Base-by-base conservation (phyloP, 2,797 vertebrate genomes). In the Sebastes jordani region DNA sequence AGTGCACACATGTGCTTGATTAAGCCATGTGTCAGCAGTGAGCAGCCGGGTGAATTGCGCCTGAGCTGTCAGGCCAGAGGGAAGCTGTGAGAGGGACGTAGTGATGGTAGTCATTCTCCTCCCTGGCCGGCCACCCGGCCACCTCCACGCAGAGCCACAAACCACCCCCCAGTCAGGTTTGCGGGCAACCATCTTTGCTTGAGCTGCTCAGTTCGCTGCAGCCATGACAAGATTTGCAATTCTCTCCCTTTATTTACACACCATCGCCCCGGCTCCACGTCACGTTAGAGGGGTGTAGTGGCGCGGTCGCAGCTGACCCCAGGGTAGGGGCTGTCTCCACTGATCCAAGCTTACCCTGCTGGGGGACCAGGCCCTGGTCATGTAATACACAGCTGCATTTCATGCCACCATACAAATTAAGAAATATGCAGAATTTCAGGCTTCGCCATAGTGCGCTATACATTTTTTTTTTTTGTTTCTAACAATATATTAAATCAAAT, bases 171-270 rank as follows among this genome's bases (percentile, higher is more conserved):
- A 96, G 97, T 90, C 82, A 96, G 95, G 97, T 97, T 97, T 96
- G 95, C 88, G 93, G 96, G 96, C 96, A 95, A 96, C 96, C 96
- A 95, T 97, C 96, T 97, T 96, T 97, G 96, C 97, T 97, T 95
- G 95, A 98, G 95, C 96, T 96, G 96, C 85, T 96, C 95, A 67
- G 56, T 69, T 87, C 58, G 60, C 93, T 74, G 92, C 87, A 91
- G 95, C 96, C 95, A 96, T 92, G 96, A 96, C 96, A 91, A 95
- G 96, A 97, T 96, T 96, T 94, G 94, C 97, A 96, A 97, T 97
- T 96, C 95, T 90, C 95, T 95, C 91, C 92, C 95, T 96, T 98
- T 97, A 95, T 97, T 99, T 97, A 97, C 97, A 97, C 97, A 83
- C 97, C 97, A 97, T 98, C 97, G 87, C 97, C 96, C 96, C 95